Base-by-base conservation (phyloP, 2,797 vertebrate genomes). In the Gallinago solitaria region DNA sequence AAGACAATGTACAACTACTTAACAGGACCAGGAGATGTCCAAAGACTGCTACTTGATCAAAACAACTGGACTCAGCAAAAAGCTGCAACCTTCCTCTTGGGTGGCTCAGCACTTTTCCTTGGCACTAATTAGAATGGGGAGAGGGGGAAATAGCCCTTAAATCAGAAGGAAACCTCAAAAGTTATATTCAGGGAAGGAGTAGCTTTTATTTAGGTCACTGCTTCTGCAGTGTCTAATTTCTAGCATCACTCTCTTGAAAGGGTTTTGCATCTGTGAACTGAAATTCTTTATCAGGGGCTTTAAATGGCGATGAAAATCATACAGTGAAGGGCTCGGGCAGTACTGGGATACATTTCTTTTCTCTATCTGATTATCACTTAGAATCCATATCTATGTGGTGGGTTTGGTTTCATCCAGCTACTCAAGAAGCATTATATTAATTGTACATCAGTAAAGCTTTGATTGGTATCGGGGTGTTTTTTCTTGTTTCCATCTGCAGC, bases 171-270 rank as follows among this genome's bases (percentile, higher is more conserved):
- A 91, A 79, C 48, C 64, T 92, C 82, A 74, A 77, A 89, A 95
- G 33, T 82, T 95, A 59, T 32, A 43, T 84, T 71, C 83, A 85
- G 59, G 64, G 71, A 87, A 91, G 43, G 74, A 94, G 43, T 9
- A 75, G 69, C 33, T 70, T 67, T 88, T 89, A 93, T 93, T 89
- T 84, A 93, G 53, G 64, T 89, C 94, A 84, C 37, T 73, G 77
- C 56, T 96, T 88, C 70, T 78, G 53, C 90, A 64, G 50, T 81
- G 41, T 80, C 27, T 74, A 47, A 93, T 91, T 93, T 59, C 74
- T 60, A 77, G 35, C 48, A 80, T 73, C 5, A 2, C 6, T 76
- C 54, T 91, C 67, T 87, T 92, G 75, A 82, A 95, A 92, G 50
- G 76, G 20, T 84, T 96, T 93, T 89, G 43, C 54, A 71, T 88